Evolutionary conservation across 2,888 invertebrate species (phyloP), one percentile per base, ranked within the genome.

Genomic region (Nyleta sp.): DNA sequence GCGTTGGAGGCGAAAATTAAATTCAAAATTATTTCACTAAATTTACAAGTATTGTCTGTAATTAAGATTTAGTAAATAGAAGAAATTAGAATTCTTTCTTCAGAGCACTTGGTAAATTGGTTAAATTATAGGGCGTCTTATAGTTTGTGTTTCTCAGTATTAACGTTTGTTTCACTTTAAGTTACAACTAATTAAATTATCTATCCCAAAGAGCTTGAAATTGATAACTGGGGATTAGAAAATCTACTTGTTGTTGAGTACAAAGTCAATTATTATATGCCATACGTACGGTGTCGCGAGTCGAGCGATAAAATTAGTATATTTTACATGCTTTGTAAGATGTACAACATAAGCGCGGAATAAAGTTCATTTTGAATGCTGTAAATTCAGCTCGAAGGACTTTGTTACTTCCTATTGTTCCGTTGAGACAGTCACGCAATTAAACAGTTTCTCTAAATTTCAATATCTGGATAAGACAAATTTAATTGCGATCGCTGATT

Each of bases 341-440:
- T 35, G 55, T 67, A 67, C 44, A 53, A 67, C 55, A 55, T 44
- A 4, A 7, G 28, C 42, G 50, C 67, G 46, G 67, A 38, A 55
- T 67, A 55, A 57, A 46, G 67, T 67, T 44, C 44, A 24, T 67
- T 40, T 44, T 44, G 44, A 67, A 65, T 31, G 65, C 65, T 52
- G 65, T 67, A 67, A 67, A 67, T 67, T 46, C 55, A 46, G 55
- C 46, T 53, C 28, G 28, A 50, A 67, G 52, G 67, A 67, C 55
- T 46, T 55, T 31, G 33, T 55, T 67, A 35, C 46, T 55, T 67
- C 55, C 55, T 24, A 46, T 33, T 67, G 67, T 67, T 67, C 20
- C 35, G 46, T 46, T 44, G 53, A 31, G 53, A 42, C 44, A 53
- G 65, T 65, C 65, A 65, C 65, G 52, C 52, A 55, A 55, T 67